Evolutionary conservation across 2,888 invertebrate genomes (phyloP), one percentile per base, ranked within the genome.

Genomic region (Bombylius discolor): DNA sequence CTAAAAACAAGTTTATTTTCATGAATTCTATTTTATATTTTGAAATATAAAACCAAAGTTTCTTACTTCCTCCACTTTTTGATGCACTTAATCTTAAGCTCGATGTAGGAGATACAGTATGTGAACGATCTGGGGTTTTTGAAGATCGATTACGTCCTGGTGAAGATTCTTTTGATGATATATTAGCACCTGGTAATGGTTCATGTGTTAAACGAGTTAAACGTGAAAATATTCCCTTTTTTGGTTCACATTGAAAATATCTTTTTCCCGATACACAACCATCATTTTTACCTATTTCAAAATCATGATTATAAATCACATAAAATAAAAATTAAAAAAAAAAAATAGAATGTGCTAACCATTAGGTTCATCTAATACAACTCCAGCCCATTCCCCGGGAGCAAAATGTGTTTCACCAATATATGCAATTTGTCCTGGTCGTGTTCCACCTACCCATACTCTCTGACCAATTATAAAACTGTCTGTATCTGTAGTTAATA

Each of bases 311-410:
- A 23, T 23, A 23, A 23, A 23, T 45, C 9, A 31, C 7, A 6
- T 52, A 39, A 44, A 12, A n/a, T 49, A 42, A 44, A 45, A 47
- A 42, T 47, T 12, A 31, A n/a, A 52, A 44, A 39, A 13, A 44
- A 52, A 51, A 51, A 52, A n/a, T 32, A 4, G 48, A 46, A 32
- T 48, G 31, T 46, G 8, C 44, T 8, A 44, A 71, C 97, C 98
- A 67, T 91, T 87, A 47, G 94, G 84, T 64, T 95, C 92, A 73
- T 97, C 97, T 63, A 99, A 82, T 59, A 94, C 97, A 58, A 99
- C 85, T 52, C 97, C 98, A 51, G 95, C 97, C 97, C 97, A 99
- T 62, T 97, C 93, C 58, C 98, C 98, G 31, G 94, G 92, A 14
- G 96, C 97, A 77, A 98, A 97, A 72, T 95, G 91, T 53, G 96